Conservation (phyloP, 2,113 vertebrate species). For the Ellobius talpinus region DNA sequence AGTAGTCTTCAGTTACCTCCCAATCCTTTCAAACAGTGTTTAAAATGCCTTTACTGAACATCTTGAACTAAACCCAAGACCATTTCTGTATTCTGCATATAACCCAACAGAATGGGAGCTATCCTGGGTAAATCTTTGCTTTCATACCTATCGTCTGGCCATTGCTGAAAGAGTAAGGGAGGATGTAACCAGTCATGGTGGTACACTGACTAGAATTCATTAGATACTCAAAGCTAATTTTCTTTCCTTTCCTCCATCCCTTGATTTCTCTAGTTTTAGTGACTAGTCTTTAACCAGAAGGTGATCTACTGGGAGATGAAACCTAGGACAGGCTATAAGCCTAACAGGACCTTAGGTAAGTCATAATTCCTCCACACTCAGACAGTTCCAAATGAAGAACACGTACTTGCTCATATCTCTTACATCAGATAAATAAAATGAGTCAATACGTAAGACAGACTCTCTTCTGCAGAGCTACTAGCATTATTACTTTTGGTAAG, state of each 20-base stretch:
- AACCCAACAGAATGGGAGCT: conserved; percentile 1
- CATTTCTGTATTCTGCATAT: conserved; percentile 4
- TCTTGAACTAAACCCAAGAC: conserved; percentile 34
- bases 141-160: background rate
- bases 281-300: background rate
- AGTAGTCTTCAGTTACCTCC: conserved; percentile 34
- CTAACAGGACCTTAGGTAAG: conserved; percentile 6
- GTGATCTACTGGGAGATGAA: conserved; percentile 36
- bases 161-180: background rate
- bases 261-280: background rate
- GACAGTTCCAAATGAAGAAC: conserved; percentile 49
- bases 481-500: conserved; percentile 77
- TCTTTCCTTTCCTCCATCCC: background rate
- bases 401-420: conserved; percentile 44
- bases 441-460: conserved; percentile 59
- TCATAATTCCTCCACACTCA: conserved; percentile 24
- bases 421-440: conserved; percentile 67
- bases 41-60: conserved; percentile 5
- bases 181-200: background rate
- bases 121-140: conserved; percentile 28
- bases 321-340: background rate
- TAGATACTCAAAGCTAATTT: conserved; percentile 31
- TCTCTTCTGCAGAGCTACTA: conserved; percentile 62
- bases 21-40: conserved; percentile 5
- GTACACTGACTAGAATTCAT: background rate